Evolutionary conservation across 2,888 invertebrate genomes (phyloP).

Genomic region (Platycheirus albimanus): DNA sequence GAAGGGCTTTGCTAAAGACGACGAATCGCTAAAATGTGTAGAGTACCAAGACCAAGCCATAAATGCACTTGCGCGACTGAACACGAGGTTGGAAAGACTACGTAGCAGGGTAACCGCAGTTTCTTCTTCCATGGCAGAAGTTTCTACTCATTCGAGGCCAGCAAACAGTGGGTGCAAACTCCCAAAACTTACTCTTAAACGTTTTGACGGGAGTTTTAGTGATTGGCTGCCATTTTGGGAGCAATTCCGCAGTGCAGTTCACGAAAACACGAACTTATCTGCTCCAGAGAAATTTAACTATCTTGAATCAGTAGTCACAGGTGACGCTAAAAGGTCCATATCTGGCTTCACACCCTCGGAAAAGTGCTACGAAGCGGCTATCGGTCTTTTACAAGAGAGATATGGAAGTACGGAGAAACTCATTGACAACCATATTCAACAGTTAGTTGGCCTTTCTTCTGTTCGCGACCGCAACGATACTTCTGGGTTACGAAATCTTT

Average conservation of each 20-base stretch:
- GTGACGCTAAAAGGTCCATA: conserved; percentile 20
- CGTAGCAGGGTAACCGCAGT: neutral
- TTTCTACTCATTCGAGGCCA: neutral
- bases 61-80: conserved; percentile 6
- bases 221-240: too few species aligned
- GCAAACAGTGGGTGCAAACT: too few species aligned
- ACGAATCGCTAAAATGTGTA: conserved; percentile 2
- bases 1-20: neutral
- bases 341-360: conserved; percentile 21
- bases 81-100: conserved; percentile 4
- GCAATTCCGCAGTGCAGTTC: conserved; percentile 24
- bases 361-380: conserved; percentile 11
- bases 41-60: conserved; percentile 33
- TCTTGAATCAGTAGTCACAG: conserved; percentile 31
- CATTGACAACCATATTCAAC: conserved; percentile 31
- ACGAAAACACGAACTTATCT: too few species aligned
- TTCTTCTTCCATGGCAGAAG: neutral
- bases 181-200: too few species aligned
- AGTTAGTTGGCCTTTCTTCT: conserved; percentile 13
- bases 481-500: conserved; percentile 16
- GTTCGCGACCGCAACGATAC: conserved; percentile 29
- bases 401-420: conserved; percentile 33
- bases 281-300: conserved; percentile 35
- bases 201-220: too few species aligned
- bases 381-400: conserved; percentile 27